A percentile compares a stretch with the other conserved stretches of the same genome.
phyloP scores from a whole-genome alignment of 2,113 vertebrate genomes.

The Odocoileus hemionus region DNA sequence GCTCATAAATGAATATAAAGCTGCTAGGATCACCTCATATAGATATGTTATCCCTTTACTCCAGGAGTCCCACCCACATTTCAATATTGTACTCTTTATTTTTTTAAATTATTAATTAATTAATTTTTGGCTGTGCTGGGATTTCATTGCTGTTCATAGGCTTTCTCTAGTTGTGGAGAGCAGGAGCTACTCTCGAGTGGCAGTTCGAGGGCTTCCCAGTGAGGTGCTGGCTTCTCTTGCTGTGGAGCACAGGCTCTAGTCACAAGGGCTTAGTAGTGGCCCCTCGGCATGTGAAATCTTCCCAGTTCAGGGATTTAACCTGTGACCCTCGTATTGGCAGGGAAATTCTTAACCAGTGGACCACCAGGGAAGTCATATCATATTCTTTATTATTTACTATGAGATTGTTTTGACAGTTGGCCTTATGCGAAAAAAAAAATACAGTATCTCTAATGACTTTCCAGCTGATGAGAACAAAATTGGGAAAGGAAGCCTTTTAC shows the following conservation, averaged over 20 bases:
- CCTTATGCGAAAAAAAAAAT: not conserved
- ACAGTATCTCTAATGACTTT: not conserved
- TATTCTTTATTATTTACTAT: not conserved
- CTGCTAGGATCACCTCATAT: not conserved
- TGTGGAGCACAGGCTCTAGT: not conserved
- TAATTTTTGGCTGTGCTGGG: not conserved
- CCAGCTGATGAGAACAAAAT: not conserved
- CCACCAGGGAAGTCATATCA: not conserved
- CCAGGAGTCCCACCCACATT: not conserved
- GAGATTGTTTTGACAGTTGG: not conserved
- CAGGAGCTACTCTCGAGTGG: not conserved
- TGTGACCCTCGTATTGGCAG: not conserved
- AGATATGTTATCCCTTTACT: rapidly evolving
- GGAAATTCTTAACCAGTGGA: not conserved
- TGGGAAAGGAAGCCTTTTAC: not conserved
- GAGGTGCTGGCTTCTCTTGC: not conserved
- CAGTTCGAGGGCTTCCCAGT: not conserved
- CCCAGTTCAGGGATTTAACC: not conserved
- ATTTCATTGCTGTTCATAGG: not conserved
- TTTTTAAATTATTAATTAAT: not conserved
- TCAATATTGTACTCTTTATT: not conserved
- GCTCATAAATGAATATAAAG: not conserved
- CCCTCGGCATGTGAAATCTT: not conserved
- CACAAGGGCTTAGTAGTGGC: not conserved
- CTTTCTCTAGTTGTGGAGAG: not conserved